Evolutionary conservation across 2,797 vertebrate genomes (phyloP), one percentile per base, ranked within the genome.

Genomic region (Sebastes taczanowskii): DNA sequence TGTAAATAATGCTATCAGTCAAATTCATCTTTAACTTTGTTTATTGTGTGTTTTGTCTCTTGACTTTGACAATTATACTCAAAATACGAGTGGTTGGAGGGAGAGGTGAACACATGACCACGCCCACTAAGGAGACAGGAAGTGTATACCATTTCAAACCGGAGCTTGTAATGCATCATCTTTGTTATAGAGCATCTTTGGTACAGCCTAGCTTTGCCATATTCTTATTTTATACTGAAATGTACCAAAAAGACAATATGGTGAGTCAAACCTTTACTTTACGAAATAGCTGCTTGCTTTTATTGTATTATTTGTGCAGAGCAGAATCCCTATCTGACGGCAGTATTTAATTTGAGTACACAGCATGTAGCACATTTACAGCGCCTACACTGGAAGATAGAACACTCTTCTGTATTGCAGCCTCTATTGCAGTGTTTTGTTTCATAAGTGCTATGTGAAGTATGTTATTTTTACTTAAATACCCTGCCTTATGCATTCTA

Each of bases 381-480:
- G 27, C 6, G 4, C 25, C 25, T 49, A 27, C 46, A 49, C 29
- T 25, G 20, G 14, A 42, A 32, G 6, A 71, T 2, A 10, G 11
- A 35, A 20, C 4, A 55, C 7, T 60, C n/a, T 14, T 62, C n/a
- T 74, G 25, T 27, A 30, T 46, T 55, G 18, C 34, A 63, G 30
- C 2, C 16, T 1, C n/a, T 63, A 14, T 64, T 23, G 4, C 16
- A 82, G 38, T 58, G 62, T 62, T 74, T 65, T 70, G 53, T 74
- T 61, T 81, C 34, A 62, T 29, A 62, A 86, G 60, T 59, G 53
- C 62, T 34, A 4, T 29, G 49, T 71, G 25, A 52, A 78, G 75
- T 59, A 30, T 34, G 34, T 80, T 81, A 32, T 74, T 83, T 82
- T 65, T 58, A 69, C 49, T 71, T 38, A 59, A 35, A 63, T 8